A percentile compares a stretch with the other conserved stretches of the same genome.
phyloP scores from a whole-genome alignment of 2,113 vertebrate genomes.

The Cervus canadensis region DNA sequence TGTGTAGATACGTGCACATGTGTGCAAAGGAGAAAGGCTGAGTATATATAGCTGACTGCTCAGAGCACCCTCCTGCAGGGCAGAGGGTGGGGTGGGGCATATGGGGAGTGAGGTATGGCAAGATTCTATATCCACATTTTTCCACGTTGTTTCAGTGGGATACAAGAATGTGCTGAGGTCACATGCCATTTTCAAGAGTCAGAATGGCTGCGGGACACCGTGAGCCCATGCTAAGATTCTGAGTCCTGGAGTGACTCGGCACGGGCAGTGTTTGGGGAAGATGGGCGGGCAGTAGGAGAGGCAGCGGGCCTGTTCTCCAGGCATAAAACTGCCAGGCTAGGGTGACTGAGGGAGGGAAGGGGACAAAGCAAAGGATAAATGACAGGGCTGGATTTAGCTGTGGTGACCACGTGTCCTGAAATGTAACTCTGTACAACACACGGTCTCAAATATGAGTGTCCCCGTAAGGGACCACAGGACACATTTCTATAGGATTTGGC shows the following conservation, averaged over 20 bases:
- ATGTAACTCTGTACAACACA: neutral
- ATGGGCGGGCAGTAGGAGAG: neutral
- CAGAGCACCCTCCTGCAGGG: neutral
- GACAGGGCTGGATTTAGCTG: neutral
- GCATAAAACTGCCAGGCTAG: neutral
- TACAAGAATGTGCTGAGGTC: neutral
- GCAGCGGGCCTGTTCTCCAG: neutral
- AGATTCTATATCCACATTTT: neutral
- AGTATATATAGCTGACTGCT: neutral
- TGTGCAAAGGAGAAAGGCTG: neutral
- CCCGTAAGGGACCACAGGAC: neutral
- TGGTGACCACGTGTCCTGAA: neutral
- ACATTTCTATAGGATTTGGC: neutral
- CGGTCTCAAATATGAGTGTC: neutral
- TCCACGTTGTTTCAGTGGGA: neutral
- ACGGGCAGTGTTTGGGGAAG: neutral
- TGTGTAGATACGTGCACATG: fast-evolving
- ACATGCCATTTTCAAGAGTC: neutral
- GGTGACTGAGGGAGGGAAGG: neutral
- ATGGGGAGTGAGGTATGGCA: too few relatives aligned
- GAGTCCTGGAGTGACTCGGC: neutral
- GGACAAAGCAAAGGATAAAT: neutral
- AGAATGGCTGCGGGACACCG: neutral
- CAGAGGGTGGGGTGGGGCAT: fast-evolving
- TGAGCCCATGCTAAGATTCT: neutral